Percentiles rank a stretch among this genome's conserved stretches.
Evolutionary conservation across 2,797 vertebrate species (phyloP).

Genomic region (Microchirus variegatus): DNA sequence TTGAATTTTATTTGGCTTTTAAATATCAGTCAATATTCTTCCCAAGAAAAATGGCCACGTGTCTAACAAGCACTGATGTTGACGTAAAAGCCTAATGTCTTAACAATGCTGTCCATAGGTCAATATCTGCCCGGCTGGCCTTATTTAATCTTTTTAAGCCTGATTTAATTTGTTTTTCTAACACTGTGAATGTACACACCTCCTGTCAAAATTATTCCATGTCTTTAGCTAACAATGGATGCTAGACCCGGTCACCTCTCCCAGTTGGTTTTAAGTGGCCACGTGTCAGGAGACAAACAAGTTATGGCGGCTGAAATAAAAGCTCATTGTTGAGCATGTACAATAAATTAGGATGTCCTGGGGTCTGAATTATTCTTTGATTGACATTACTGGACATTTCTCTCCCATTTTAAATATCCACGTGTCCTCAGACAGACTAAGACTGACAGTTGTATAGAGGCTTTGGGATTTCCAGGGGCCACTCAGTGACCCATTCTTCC

Average conservation of each 20-base stretch:
- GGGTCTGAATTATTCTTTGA: constrained; percentile 61
- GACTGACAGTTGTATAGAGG: constrained; percentile 67
- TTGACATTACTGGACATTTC: constrained; percentile 66
- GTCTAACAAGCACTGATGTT: constrained; percentile 32
- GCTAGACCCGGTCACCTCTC: constrained; percentile 45
- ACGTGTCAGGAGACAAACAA: constrained; percentile 68
- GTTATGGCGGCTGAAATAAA: constrained; percentile 67
- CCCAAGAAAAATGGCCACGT: constrained; percentile 6
- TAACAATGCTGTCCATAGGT: constrained; percentile 25
- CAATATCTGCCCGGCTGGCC: constrained; percentile 22
- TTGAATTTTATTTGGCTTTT: background rate
- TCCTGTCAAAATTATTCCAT: constrained; percentile 45
- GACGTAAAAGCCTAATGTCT: constrained; percentile 37
- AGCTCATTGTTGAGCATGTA: constrained; percentile 59
- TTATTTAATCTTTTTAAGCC: constrained; percentile 37
- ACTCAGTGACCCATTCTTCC: constrained; percentile 42
- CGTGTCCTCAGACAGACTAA: constrained; percentile 54
- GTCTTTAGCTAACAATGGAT: constrained; percentile 49
- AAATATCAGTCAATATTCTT: constrained; percentile 15
- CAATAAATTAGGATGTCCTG: constrained; percentile 58
- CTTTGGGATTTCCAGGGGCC: constrained; percentile 39
- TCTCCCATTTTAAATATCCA: constrained; percentile 59
- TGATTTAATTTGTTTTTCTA: constrained; percentile 50
- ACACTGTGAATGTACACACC: constrained; percentile 47
- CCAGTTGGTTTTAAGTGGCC: constrained; percentile 72